Evolutionary conservation across 2,113 vertebrate species (phyloP).

Genomic region (Triplophysa tibetana): DNA sequence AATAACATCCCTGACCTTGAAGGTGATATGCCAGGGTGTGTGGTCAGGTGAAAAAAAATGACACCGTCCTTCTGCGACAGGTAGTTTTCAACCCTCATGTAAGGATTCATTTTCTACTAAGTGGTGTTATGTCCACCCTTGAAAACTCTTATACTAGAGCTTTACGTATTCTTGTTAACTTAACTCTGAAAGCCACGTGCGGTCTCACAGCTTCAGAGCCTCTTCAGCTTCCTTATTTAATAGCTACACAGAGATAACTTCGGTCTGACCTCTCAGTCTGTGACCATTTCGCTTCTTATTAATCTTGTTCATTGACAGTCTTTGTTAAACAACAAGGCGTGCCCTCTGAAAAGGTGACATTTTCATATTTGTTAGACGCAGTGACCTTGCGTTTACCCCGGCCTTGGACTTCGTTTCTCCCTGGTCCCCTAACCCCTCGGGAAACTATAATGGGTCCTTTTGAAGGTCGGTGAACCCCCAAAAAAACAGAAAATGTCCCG

Average conservation of each 20-base stretch:
- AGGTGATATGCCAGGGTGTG: background rate
- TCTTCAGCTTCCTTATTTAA: constrained; percentile 59
- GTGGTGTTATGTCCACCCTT: background rate
- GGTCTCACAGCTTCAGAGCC: background rate
- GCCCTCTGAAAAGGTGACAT: constrained; percentile 92
- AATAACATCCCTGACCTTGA: constrained; percentile 1
- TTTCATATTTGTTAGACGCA: constrained; percentile 99
- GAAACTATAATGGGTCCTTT: constrained; percentile 78
- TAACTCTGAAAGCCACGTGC: background rate
- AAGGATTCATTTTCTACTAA: constrained; percentile 7
- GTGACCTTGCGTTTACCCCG: constrained; percentile 99
- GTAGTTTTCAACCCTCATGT: background rate
- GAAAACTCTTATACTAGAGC: background rate
- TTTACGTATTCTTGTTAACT: background rate
- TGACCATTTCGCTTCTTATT: constrained; percentile 99
- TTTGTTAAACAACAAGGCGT: constrained; percentile 99
- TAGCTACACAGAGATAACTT: constrained; percentile 80
- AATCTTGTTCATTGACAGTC: constrained; percentile 99
- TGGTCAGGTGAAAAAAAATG: constrained; percentile 25
- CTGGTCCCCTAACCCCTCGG: constrained; percentile 78
- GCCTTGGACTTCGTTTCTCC: constrained; percentile 96
- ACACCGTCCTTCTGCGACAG: constrained; percentile 5
- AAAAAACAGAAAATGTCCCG: background rate
- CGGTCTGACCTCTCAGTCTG: constrained; percentile 95
- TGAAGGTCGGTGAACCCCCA: background rate